phyloP scores from a whole-genome alignment of 2,113 vertebrate species.

The Toxotes chatareus region DNA sequence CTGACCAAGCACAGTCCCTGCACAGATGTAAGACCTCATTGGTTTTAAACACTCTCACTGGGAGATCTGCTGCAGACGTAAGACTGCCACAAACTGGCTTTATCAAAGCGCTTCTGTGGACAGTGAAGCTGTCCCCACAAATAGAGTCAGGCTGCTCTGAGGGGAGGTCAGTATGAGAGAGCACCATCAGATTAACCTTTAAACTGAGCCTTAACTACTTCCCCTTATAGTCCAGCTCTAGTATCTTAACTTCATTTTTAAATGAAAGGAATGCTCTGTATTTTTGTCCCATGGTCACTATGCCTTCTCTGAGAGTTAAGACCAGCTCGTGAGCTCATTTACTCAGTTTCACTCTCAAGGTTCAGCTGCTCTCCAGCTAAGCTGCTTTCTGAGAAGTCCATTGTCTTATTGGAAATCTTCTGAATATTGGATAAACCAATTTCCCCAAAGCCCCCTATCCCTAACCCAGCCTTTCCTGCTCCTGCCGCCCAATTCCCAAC shows the following conservation, averaged over 20 bases:
- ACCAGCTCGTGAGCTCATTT: conserved; percentile 68
- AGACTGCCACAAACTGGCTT: conserved; percentile 71
- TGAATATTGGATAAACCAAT: conserved; percentile 78
- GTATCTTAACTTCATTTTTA: conserved; percentile 61
- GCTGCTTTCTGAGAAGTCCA: conserved; percentile 71
- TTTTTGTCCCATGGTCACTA: conserved; percentile 45
- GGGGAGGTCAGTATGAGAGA: conserved; percentile 60
- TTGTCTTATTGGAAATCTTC: conserved; percentile 79
- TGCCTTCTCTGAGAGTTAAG: conserved; percentile 44
- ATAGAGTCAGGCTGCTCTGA: conserved; percentile 55
- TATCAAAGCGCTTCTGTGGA: conserved; percentile 66
- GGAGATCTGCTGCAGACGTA: conserved; percentile 72
- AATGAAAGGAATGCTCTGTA: conserved; percentile 68
- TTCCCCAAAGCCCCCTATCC: conserved; percentile 57
- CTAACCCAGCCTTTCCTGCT: conserved; percentile 15
- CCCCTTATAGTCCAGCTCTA: conserved; percentile 61
- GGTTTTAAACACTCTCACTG: conserved; percentile 79
- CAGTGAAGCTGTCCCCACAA: conserved; percentile 63
- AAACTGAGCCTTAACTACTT: conserved; percentile 70
- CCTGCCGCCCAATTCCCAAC: conserved; percentile 34
- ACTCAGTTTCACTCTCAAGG: conserved; percentile 66
- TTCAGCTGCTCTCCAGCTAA: conserved; percentile 61
- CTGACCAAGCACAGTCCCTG: conserved; percentile 74
- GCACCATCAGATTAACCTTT: conserved; percentile 76
- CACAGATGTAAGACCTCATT: conserved; percentile 78